Percentiles rank a stretch among this genome's conserved stretches.
These are phyloP conservation scores for Prietella phreatophila DNA, from an alignment of 2,113 vertebrate species.

Conservation along the genomic window DNA sequence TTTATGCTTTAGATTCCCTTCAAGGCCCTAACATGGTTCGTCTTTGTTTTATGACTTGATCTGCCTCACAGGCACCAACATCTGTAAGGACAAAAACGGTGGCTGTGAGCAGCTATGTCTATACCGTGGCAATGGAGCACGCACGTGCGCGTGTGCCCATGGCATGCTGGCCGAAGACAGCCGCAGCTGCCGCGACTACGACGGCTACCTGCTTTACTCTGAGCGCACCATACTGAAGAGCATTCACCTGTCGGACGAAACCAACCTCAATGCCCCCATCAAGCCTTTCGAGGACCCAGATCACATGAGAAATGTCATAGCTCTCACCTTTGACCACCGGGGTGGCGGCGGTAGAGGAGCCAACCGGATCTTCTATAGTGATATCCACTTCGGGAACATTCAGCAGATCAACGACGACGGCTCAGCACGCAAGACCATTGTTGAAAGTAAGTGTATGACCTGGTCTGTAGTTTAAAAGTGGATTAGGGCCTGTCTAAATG, in stretches of 20 bases:
- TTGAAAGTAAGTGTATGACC: conserved; percentile 83
- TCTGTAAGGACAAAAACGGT: conserved; percentile 87
- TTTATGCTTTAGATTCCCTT: not conserved
- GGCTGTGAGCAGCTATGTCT: conserved; percentile 93
- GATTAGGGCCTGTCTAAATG: not conserved
- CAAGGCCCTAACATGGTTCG: not conserved
- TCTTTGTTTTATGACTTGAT: not conserved
- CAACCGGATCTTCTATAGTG: conserved; percentile 95
- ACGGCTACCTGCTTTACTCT: conserved; percentile 93
- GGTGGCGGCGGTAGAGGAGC: conserved; percentile 79
- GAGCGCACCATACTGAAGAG: conserved; percentile 97
- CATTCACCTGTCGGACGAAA: conserved; percentile 93
- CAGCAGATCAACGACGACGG: conserved; percentile 94
- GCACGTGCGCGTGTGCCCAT: conserved; percentile 91
- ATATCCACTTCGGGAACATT: conserved; percentile 98
- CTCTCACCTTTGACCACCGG: conserved; percentile 90
- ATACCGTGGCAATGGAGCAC: conserved; percentile 76
- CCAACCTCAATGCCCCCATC: conserved; percentile 91
- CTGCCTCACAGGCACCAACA: conserved; percentile 82
- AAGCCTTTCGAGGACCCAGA: conserved; percentile 96
- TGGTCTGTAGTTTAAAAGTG: not conserved
- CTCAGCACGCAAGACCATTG: conserved; percentile 84
- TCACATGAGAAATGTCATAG: conserved; percentile 98
- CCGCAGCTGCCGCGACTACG: conserved; percentile 86
- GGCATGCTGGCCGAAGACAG: conserved; percentile 91